A percentile compares a stretch with the other conserved stretches of the same genome.
Conservation (phyloP, 2,113 vertebrate genomes). For the Paraplagusia blochii region DNA sequence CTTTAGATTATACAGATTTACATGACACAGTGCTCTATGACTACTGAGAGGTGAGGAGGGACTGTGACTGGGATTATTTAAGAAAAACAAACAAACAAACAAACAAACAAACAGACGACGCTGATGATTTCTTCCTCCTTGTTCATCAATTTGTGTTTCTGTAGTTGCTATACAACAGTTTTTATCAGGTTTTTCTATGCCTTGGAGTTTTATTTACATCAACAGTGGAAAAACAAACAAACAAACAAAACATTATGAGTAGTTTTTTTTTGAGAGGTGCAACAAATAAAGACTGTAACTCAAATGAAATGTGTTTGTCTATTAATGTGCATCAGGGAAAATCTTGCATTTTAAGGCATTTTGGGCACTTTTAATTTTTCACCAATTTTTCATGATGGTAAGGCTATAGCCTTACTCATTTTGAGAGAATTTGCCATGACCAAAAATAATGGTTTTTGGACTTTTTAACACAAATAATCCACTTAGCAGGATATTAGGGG, state of each 20-base stretch:
- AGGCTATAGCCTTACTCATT: too few species aligned
- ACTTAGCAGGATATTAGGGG: too few species aligned
- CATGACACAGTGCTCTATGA: conserved; percentile 2
- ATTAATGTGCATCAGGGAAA: neutral
- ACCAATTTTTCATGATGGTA: too few species aligned
- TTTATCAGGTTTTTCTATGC: conserved; percentile 17
- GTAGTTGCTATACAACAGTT: conserved; percentile 22
- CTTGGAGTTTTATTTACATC: conserved; percentile 29
- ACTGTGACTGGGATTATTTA: conserved; percentile 33
- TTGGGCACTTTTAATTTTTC: too few species aligned
- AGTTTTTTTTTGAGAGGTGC: conserved; percentile 41
- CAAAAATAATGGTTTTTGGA: too few species aligned
- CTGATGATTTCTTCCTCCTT: neutral
- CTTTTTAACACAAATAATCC: too few species aligned
- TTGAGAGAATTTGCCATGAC: too few species aligned
- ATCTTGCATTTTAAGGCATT: too few species aligned
- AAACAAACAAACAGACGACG: conserved; percentile 22
- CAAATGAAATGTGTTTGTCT: conserved; percentile 15
- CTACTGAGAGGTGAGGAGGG: conserved; percentile 37
- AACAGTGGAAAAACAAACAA: conserved; percentile 17
- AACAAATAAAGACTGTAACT: conserved; percentile 57
- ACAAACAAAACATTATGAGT: conserved; percentile 36
- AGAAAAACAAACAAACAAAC: conserved; percentile 35
- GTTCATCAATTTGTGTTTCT: conserved; percentile 6
- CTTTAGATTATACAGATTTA: conserved; percentile 1